Base-by-base conservation (phyloP, 2,888 invertebrate genomes). In the Smittia aterrima region DNA sequence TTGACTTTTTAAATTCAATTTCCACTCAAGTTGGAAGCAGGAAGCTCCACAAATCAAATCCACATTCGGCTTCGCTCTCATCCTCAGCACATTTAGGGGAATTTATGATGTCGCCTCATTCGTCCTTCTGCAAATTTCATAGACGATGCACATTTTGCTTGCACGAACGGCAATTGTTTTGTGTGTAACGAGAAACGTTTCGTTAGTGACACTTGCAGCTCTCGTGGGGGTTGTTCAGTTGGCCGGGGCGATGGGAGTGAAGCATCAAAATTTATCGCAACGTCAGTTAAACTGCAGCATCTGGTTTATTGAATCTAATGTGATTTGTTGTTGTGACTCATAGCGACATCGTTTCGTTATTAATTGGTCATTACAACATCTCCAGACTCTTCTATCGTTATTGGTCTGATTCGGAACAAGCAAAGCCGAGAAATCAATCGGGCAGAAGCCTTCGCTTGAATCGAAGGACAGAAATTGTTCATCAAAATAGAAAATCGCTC, bases 1-100 rank as follows among this genome's bases (percentile, higher is more conserved):
- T 47, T 47, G 47, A 47, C 47, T 16, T n/a, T 47, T 11, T 47
- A 47, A 47, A 47, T 47, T 47, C n/a, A 47, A 47, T 47, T 47
- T 47, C 16, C 16, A 47, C 47, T 47, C 47, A 11, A 16, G 16
- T 47, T 16, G 11, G 47, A 47, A 47, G 47, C 47, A 47, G 16
- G 16, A 47, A n/a, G 16, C n/a, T 47, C 47, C 11, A 47, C 47
- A 47, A 47, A 47, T 47, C 47, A 47, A 47, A 47, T 47, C 16
- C 47, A 47, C 47, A 47, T 47, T 47, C 16, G 16, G 11, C 16
- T 16, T 13, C n/a, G 16, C n/a, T 47, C 47, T 47, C 47, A 47
- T 47, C 47, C 11, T 47, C n/a, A 47, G n/a, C 11, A 47, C 16
- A 6, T 13, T 47, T 11, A 47, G 9, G 11, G 4, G 16, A 47